Conservation (phyloP, 2,113 vertebrate genomes). For the Apistogramma diplotaenia region DNA sequence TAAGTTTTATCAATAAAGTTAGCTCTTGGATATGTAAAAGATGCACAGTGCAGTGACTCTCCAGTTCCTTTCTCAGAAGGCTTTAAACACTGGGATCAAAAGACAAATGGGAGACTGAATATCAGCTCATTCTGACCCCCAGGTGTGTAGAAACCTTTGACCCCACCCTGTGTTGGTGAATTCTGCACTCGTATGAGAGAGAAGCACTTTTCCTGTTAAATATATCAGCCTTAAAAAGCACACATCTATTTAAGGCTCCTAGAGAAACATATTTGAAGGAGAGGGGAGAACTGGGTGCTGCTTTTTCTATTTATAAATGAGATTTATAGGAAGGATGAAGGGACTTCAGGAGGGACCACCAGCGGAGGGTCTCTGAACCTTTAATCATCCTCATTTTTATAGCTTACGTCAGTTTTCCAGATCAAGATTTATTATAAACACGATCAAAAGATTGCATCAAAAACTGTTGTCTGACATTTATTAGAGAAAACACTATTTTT, state of each 20-base stretch:
- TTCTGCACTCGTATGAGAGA: neutral
- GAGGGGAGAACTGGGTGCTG: no score
- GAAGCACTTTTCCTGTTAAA: no score
- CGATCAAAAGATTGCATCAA: no score
- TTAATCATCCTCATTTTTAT: no score
- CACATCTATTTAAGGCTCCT: neutral
- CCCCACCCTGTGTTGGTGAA: neutral
- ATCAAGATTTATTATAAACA: neutral
- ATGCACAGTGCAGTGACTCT: neutral
- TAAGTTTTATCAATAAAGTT: slow-evolving; percentile 31
- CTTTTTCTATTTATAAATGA: no score
- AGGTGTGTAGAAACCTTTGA: neutral
- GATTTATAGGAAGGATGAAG: no score
- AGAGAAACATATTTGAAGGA: neutral
- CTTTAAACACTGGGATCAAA: neutral
- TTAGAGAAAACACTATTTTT: no score
- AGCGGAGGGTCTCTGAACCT: no score
- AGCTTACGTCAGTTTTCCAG: neutral
- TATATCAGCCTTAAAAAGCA: no score
- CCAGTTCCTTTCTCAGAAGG: neutral
- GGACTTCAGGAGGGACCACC: no score
- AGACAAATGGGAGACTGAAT: neutral
- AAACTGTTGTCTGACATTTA: no score
- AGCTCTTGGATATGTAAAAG: slow-evolving; percentile 32
- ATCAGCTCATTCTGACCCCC: neutral